Base-by-base conservation (phyloP, 2,113 vertebrate genomes). In the Pangasianodon gigas region DNA sequence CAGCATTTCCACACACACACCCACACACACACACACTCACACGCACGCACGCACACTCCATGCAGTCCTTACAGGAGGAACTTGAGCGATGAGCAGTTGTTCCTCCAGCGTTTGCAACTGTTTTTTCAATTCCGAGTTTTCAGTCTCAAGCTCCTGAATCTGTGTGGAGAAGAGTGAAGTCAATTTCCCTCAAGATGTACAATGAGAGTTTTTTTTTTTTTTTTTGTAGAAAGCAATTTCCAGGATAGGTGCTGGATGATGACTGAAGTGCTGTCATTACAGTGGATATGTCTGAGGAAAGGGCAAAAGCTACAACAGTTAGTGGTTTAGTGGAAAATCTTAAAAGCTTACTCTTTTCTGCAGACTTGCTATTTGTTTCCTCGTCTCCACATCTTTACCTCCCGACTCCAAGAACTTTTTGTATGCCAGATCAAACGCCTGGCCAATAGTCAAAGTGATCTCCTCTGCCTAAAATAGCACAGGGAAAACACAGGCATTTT, bases 381-480 rank as follows among this genome's bases (percentile, higher is more conserved):
- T 97, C 48, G 98, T 98, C 92, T 99, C 98, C 89, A 99, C 98
- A 37, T 99, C 98, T 96, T 99, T 99, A 92, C 98, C 98, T 93
- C 98, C 98, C 0, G 98, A 99, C 95, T 99, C 98, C 94, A 99
- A 96, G 93, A 99, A 99, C 94, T 99, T 99, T 95, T 98, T 98
- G 94, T 99, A 99, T 80, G 98, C 98, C 94, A 99, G 95, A 94
- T 99, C 98, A 92, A 99, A 99, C 0, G 98, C 98, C 96, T 99
- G 98, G 18, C 98, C 98, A 87, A 99, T 99, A 67, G 98, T 99
- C 91, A 99, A 95, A 89, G 98, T 99, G 92, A 99, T 99, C 94
- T 99, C 98, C 92, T 99, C 98, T 0, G 98, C 98, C 98, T 96
- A 90, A 19, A 89, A 91, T 24, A 69, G 14, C 58, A 58, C 16